Percentiles rank a stretch among this genome's conserved stretches.
Evolutionary conservation across 2,797 vertebrate genomes (phyloP).

Genomic region (Anguilla marmorata): DNA sequence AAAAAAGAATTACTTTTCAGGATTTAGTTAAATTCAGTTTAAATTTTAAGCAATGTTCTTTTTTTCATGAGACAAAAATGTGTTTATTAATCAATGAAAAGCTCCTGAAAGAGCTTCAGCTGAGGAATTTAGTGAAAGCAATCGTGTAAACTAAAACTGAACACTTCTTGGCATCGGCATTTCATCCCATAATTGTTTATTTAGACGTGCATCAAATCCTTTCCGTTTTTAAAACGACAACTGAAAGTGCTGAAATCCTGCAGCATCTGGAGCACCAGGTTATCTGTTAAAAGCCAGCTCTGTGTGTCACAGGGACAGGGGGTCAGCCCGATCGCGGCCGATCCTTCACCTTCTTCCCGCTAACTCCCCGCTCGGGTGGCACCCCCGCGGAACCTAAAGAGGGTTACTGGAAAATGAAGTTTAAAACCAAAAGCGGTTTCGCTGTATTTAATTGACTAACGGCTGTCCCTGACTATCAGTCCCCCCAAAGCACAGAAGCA

Average conservation of each 20-base stretch:
- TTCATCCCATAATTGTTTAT: constrained; percentile 40
- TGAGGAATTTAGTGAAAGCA: constrained; percentile 22
- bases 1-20: background rate
- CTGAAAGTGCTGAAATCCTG: constrained; percentile 58
- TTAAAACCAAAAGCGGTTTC: constrained; percentile 64
- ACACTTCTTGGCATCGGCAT: constrained; percentile 39
- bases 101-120: constrained; percentile 35
- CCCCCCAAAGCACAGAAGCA: constrained; percentile 51
- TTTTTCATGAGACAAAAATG: constrained; percentile 31
- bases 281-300: constrained; percentile 47
- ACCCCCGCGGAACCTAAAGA: constrained; percentile 54
- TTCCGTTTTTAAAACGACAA: constrained; percentile 46
- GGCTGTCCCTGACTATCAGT: constrained; percentile 59
- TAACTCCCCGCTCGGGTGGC: constrained; percentile 59
- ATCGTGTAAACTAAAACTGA: constrained; percentile 46
- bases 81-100: constrained; percentile 23
- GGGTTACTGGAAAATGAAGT: constrained; percentile 64
- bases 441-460: constrained; percentile 68
- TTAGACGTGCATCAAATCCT: constrained; percentile 50
- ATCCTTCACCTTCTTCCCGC: constrained; percentile 60
- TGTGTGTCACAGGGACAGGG: constrained; percentile 18
- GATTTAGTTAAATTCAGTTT: background rate
- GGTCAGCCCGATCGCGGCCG: constrained; percentile 47
- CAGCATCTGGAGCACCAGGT: constrained; percentile 57
- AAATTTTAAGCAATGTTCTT: constrained; percentile 30